Evolutionary conservation across 92 coral and sea anemone genomes (phyloP).

Genomic region (Zoanthus sansibaricus): DNA sequence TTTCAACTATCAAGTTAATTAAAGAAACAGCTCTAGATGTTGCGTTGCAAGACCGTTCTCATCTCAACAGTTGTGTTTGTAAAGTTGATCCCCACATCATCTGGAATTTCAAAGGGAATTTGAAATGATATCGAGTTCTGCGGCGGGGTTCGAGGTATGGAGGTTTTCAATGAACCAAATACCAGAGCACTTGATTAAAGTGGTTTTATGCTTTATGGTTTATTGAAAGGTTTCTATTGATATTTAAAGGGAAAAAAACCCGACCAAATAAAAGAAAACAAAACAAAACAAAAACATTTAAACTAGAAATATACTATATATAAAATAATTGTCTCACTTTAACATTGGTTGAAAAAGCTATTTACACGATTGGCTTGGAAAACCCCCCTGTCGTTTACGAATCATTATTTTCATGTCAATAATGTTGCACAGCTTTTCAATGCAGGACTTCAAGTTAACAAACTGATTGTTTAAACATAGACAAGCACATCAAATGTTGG

Average conservation of each 20-base stretch:
- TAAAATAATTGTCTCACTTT: neutral
- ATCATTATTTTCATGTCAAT: constrained; percentile 13
- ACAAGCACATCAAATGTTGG: constrained; percentile 6
- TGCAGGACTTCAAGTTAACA: neutral
- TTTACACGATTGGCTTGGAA: constrained; percentile 1
- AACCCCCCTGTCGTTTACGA: constrained; percentile 10
- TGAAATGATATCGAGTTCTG: too few relatives aligned
- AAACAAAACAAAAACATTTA: neutral
- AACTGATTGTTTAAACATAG: constrained; percentile 20
- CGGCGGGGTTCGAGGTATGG: too few relatives aligned
- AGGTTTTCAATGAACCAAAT: too few relatives aligned
- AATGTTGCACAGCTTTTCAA: neutral
- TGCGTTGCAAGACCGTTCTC: too few relatives aligned
- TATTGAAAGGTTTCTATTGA: neutral
- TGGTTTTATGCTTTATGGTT: neutral
- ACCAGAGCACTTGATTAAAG: constrained; percentile 3
- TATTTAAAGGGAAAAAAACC: too few relatives aligned
- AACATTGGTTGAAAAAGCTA: neutral
- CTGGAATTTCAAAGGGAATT: too few relatives aligned
- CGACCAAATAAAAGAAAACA: neutral
- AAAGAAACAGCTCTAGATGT: too few relatives aligned
- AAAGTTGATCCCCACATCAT: neutral
- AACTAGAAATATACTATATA: neutral
- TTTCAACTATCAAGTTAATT: too few relatives aligned
- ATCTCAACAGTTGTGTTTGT: too few relatives aligned